Base-by-base conservation (phyloP, 1,140 invertebrate species). In the Dufourea novaeangliae region DNA sequence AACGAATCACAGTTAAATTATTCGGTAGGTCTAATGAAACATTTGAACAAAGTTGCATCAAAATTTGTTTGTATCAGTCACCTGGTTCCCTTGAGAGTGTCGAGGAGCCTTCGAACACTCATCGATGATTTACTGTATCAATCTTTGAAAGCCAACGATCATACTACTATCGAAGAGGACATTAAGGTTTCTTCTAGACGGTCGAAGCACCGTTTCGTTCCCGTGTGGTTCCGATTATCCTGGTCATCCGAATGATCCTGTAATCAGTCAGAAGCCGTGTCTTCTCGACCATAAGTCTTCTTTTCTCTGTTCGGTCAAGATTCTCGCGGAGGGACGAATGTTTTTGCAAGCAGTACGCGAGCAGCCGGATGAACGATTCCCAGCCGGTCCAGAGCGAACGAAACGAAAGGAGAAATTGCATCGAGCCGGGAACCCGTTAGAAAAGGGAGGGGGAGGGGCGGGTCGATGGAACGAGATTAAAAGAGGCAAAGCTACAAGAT, bases 401-500 rank as follows among this genome's bases (percentile, higher is more conserved):
- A 78, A n/a, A 67, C 20, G 74, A 75, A 77, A 81, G 79, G 54
- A 83, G 83, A 83, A 88, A 88, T 89, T 89, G 87, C 80, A 78
- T 54, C 70, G 80, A 63, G 77, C 68, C 56, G 37, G 66, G 54
- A 34, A 62, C 61, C 29, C 12, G 34, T 4, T 10, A 17, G 17
- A 20, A n/a, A 20, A n/a, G 17, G 4, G 69, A 50, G 46, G 67
- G 50, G 56, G n/a, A 46, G n/a, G 29, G 41, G 69, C 32, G 52
- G 83, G 83, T 87, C 83, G 85, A 87, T 88, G 62, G 78, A 86
- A 88, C 85, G 81, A 88, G 85, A 87, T 89, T 89, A 88, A 88
- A 89, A 88, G 85, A 88, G 88, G 82, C 80, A 82, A 87, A 82
- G 80, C 84, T 87, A 85, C 78, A 86, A 88, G 87, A 88, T 88